Evolutionary conservation across 2,113 vertebrate species (phyloP), one percentile per base, ranked within the genome.

Genomic region (Pleuronectes platessa): DNA sequence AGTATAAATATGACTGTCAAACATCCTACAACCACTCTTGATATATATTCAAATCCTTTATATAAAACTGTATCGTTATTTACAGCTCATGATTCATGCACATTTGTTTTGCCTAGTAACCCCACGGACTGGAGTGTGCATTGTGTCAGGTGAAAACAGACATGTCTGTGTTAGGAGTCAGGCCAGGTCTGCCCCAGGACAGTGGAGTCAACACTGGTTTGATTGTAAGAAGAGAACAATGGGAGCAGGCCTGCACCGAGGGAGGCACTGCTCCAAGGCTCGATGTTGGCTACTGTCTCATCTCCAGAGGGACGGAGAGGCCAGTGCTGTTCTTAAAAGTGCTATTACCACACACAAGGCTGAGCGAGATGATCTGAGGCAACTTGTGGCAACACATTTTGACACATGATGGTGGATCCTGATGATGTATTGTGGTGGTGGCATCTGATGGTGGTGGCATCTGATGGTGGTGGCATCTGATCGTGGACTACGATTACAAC

Each of bases 191-290:
- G 71, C 47, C 71, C 23, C 61, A 62, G 78, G 70, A 83, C 79
- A 70, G 67, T 78, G 55, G 58, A 71, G 71, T 86, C 73, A 83
- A 93, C 91, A 92, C 78, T 76, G 5, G 77, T 72, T n/a, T 72
- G 76, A 88, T 93, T 93, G 91, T 93, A 75, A 55, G 21, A 6
- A 23, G 61, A 58, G 83, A 74, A 92, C 92, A 93, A 92, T 92
- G 77, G 73, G 45, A 76, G 76, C 73, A 68, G 78, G 75, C 60
- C 51, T 69, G 42, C 51, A 68, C 60, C 61, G 82, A 72, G 80
- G 68, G 87, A 76, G 89, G 74, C 76, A 80, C 74, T 69, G 76
- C 76, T 79, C 21, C 68, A 76, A 85, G 78, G 45, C 64, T 76
- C 35, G 67, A 74, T 45, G 54, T 31, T 68, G 71, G 37, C 51